These are phyloP conservation scores for Spea multiplicata DNA, from an alignment of 2,113 vertebrate species.

Conservation along the genomic window DNA sequence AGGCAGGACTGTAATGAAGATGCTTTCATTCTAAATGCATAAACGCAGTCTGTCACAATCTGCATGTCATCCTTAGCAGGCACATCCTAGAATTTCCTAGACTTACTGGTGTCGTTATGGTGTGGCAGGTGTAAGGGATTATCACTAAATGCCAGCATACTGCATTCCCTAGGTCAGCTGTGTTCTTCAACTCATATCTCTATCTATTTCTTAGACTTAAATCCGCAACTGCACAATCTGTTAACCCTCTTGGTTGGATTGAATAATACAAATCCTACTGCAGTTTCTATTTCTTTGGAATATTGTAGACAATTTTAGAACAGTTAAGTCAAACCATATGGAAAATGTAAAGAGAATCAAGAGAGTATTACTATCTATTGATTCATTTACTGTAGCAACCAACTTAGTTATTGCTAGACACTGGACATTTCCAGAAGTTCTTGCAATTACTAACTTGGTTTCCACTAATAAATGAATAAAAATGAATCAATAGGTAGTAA, in stretches of 20 bases:
- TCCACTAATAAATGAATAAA: too few relatives aligned
- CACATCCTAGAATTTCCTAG: slow-evolving; percentile 24
- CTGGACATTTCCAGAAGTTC: too few relatives aligned
- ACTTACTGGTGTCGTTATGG: not conserved
- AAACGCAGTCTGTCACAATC: not conserved
- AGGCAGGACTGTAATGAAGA: not conserved
- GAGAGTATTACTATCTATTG: too few relatives aligned
- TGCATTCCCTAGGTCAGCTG: slow-evolving; percentile 4
- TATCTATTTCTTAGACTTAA: not conserved
- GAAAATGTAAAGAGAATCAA: too few relatives aligned
- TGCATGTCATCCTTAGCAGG: slow-evolving; percentile 3
- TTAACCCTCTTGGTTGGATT: not conserved
- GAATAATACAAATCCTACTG: too few relatives aligned
- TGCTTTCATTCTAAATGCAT: not conserved
- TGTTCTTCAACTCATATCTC: not conserved
- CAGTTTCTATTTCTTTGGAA: too few relatives aligned
- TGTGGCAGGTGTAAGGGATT: slow-evolving; percentile 43
- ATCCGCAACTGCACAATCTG: not conserved
- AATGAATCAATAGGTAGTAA: too few relatives aligned
- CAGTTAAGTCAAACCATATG: too few relatives aligned
- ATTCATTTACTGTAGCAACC: too few relatives aligned
- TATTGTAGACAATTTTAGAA: too few relatives aligned
- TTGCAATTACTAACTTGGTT: too few relatives aligned
- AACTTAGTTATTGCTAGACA: too few relatives aligned
- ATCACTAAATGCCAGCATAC: slow-evolving; percentile 20